Evolutionary conservation across 1,140 invertebrate species (phyloP).

Genomic region (Pseudomyrmex dendroicus): DNA sequence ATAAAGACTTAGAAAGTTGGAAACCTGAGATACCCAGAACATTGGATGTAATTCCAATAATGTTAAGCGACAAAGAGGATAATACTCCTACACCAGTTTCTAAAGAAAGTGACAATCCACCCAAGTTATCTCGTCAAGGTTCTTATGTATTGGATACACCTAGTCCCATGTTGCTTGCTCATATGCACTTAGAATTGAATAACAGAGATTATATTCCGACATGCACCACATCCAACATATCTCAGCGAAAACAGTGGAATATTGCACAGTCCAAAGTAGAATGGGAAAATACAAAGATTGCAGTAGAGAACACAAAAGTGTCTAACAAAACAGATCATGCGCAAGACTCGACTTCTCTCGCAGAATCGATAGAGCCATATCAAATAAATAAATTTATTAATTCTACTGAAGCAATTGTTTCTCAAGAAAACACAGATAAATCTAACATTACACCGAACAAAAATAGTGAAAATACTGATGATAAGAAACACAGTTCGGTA

Average conservation of each 20-base stretch:
- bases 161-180: constrained; percentile 87
- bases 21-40: constrained; percentile 83
- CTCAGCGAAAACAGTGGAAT: constrained; percentile 86
- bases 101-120: constrained; percentile 68
- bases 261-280: constrained; percentile 76
- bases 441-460: constrained; percentile 40
- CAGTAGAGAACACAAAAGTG: constrained; percentile 34
- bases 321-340: constrained; percentile 62
- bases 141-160: constrained; percentile 88
- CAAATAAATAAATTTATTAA: constrained; percentile 76
- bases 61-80: constrained; percentile 62
- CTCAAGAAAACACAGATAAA: constrained; percentile 62
- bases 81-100: constrained; percentile 9
- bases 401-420: constrained; percentile 76
- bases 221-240: constrained; percentile 78
- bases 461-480: constrained; percentile 57
- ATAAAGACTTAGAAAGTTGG: constrained; percentile 73
- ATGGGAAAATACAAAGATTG: constrained; percentile 70
- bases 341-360: constrained; percentile 58
- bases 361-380: constrained; percentile 49
- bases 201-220: constrained; percentile 82
- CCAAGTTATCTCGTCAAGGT: constrained; percentile 86
- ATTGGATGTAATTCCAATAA: constrained; percentile 81
- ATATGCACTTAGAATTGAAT: constrained; percentile 85
- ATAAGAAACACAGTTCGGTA: constrained; percentile 43